phyloP scores from a whole-genome alignment of 2,113 vertebrate genomes.

The Laticauda laticaudata region DNA sequence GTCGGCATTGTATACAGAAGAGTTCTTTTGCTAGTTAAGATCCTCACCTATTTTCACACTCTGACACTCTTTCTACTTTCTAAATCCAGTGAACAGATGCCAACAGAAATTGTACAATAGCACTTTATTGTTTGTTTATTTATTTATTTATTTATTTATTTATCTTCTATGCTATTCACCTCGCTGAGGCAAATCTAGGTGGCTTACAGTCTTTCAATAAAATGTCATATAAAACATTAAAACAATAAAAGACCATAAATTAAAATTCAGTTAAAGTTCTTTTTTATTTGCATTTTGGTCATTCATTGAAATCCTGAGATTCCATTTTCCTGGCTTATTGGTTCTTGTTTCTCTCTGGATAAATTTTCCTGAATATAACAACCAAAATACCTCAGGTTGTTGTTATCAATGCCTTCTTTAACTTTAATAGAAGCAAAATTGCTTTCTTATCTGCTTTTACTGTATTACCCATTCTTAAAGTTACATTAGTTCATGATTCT shows the following conservation, averaged over 20 bases:
- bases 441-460: not conserved
- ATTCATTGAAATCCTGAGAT: conserved; percentile 8
- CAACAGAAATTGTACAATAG: conserved; percentile 8
- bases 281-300: not conserved
- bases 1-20: not conserved
- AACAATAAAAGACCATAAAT: not conserved
- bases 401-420: not conserved
- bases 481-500: not conserved
- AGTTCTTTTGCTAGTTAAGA: not conserved
- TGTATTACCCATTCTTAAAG: not conserved
- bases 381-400: not conserved
- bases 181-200: not conserved
- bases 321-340: not conserved
- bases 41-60: conserved; percentile 10
- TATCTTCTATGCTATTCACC: not conserved
- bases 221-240: not conserved
- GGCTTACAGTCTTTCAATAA: not conserved
- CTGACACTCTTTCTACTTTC: not conserved
- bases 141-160: too few relatives aligned
- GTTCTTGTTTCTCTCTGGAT: not conserved
- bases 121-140: not conserved
- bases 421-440: not conserved
- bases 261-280: not conserved
- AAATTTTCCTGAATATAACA: not conserved
- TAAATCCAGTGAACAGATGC: not conserved